Evolutionary conservation across 2,113 vertebrate species (phyloP).

Genomic region (Electrona antarctica): DNA sequence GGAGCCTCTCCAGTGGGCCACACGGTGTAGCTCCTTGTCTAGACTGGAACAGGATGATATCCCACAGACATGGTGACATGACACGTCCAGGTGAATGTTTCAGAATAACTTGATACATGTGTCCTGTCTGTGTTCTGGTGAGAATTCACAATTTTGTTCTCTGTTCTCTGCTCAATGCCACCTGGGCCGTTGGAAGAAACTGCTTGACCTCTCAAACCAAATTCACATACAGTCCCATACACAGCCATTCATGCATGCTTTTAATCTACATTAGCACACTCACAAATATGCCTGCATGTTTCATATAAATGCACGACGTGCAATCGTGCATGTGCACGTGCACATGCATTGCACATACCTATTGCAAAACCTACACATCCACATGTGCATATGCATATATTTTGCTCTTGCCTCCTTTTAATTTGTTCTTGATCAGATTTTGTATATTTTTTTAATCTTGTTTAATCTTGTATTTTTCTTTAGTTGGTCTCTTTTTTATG

Average conservation of each 20-base stretch:
- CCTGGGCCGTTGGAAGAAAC: conserved; percentile 31
- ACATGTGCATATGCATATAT: background rate
- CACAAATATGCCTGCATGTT: background rate
- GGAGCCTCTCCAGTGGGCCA: too few relatives aligned
- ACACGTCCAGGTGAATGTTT: conserved; percentile 39
- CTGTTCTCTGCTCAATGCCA: conserved; percentile 26
- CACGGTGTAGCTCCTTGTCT: too few relatives aligned
- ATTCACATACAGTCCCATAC: conserved; percentile 32
- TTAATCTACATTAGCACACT: background rate
- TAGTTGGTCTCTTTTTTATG: too few relatives aligned
- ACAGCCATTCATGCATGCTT: conserved; percentile 25
- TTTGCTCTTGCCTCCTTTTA: too few relatives aligned
- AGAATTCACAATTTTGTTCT: conserved; percentile 34
- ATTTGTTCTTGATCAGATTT: too few relatives aligned
- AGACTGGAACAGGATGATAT: too few relatives aligned
- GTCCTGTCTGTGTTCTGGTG: conserved; percentile 37
- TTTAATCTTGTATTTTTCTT: too few relatives aligned
- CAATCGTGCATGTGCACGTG: background rate
- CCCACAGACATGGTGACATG: conserved; percentile 7
- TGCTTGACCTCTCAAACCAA: conserved; percentile 54
- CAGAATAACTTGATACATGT: conserved; percentile 34
- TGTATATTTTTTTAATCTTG: too few relatives aligned
- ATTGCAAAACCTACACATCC: background rate
- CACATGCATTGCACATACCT: background rate
- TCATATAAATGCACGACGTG: too few relatives aligned